phyloP scores from a whole-genome alignment of 2,888 invertebrate species.

The Apamea monoglypha region DNA sequence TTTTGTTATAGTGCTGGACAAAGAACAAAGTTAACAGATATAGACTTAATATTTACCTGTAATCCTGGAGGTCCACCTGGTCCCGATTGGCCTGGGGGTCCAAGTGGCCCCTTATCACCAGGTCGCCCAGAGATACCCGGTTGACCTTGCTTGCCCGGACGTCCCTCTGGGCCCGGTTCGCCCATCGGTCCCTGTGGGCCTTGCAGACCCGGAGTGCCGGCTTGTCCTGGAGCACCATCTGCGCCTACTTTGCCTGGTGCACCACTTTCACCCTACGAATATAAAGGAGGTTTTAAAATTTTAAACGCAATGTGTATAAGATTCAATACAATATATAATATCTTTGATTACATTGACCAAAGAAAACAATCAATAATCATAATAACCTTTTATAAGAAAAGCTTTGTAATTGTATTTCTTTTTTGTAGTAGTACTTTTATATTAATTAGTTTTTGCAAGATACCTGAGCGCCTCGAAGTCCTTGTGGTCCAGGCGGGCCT shows the following conservation, averaged over 20 bases:
- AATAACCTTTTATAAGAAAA: neutral
- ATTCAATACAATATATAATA: neutral
- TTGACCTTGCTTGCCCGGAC: conserved; percentile 93
- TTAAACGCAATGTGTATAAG: no score
- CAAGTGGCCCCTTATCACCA: conserved; percentile 94
- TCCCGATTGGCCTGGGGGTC: conserved; percentile 92
- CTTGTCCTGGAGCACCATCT: conserved; percentile 93
- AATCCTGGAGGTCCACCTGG: conserved; percentile 92
- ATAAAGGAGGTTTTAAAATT: neutral
- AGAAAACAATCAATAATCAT: neutral
- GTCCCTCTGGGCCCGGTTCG: conserved; percentile 90
- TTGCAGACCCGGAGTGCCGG: conserved; percentile 92
- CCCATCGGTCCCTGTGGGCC: conserved; percentile 92
- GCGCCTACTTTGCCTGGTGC: conserved; percentile 93
- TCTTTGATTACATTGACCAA: neutral
- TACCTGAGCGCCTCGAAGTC: conserved; percentile 92
- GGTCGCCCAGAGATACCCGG: conserved; percentile 93
- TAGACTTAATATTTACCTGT: conserved; percentile 86
- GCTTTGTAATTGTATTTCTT: no score
- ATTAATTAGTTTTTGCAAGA: neutral
- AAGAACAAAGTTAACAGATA: neutral
- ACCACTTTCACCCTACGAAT: conserved; percentile 92
- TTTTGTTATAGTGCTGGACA: neutral
- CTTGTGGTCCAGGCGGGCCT: conserved; percentile 92
- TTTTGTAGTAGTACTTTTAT: neutral